Conservation (phyloP, 2,113 vertebrate genomes). For the Aspidoscelis tigris region DNA sequence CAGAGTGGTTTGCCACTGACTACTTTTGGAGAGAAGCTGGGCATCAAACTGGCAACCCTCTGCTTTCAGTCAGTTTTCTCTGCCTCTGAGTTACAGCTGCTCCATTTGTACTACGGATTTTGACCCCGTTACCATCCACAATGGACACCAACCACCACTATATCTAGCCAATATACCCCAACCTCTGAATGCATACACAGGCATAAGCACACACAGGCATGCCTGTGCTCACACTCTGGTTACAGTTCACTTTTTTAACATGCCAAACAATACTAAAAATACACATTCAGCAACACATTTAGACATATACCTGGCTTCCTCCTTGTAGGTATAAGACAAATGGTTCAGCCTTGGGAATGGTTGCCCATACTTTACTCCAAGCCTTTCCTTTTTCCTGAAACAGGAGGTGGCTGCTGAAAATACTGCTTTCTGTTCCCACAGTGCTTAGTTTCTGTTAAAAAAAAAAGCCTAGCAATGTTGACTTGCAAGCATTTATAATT, state of each 20-base stretch:
- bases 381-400: constrained; percentile 85
- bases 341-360: constrained; percentile 82
- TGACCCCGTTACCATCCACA: too few species aligned
- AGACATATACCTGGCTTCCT: constrained; percentile 81
- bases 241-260: constrained; percentile 56
- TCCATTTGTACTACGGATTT: too few species aligned
- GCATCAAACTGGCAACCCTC: too few species aligned
- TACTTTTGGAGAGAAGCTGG: too few species aligned
- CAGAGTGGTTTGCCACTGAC: too few species aligned
- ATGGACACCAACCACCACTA: neutral
- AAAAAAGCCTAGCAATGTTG: neutral
- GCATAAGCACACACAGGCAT: too few species aligned
- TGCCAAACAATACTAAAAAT: too few species aligned
- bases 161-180: neutral
- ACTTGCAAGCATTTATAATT: constrained; percentile 25
- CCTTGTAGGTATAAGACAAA: constrained; percentile 84
- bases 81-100: too few species aligned
- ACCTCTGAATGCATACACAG: neutral
- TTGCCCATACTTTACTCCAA: constrained; percentile 86
- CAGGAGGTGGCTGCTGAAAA: constrained; percentile 82
- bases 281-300: fast-evolving
- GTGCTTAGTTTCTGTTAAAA: constrained; percentile 78
- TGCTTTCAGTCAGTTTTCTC: too few species aligned
- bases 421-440: constrained; percentile 76
- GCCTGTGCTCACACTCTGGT: neutral